These are phyloP conservation scores for Vollenhovia emeryi DNA, from an alignment of 1,140 invertebrate genomes.

Conservation along the genomic window DNA sequence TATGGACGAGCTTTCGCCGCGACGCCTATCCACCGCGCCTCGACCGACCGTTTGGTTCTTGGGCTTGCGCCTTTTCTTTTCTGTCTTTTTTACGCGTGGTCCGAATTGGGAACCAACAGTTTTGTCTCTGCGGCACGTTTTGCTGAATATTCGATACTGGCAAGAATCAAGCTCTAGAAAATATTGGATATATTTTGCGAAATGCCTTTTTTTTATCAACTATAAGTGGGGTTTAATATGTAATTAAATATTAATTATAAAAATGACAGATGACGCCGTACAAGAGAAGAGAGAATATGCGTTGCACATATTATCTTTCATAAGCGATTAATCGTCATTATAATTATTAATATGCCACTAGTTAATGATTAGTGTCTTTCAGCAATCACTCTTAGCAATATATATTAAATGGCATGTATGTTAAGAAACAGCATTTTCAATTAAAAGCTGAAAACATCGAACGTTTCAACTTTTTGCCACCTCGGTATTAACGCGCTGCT, in stretches of 20 bases:
- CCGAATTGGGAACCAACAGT: neutral
- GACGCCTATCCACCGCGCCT: neutral
- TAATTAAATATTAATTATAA: neutral
- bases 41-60: conserved; percentile 27
- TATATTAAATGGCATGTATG: neutral
- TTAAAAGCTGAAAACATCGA: neutral
- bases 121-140: conserved; percentile 35
- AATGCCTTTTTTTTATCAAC: neutral
- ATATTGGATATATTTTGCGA: neutral
- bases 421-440: neutral
- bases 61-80: neutral
- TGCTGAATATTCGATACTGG: conserved; percentile 20
- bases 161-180: neutral
- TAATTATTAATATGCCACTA: neutral
- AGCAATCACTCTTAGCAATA: neutral
- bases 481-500: neutral
- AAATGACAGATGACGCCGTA: neutral
- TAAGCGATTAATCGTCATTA: neutral
- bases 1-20: conserved; percentile 77
- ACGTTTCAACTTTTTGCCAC: neutral
- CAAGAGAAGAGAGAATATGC: neutral
- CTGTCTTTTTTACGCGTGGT: neutral
- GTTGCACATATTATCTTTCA: neutral
- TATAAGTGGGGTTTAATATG: neutral
- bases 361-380: neutral